Percentiles rank a stretch among this genome's conserved stretches.
These are phyloP conservation scores for Temnothorax curvispinosus DNA, from an alignment of 1,140 invertebrate genomes.

Conservation along the genomic window DNA sequence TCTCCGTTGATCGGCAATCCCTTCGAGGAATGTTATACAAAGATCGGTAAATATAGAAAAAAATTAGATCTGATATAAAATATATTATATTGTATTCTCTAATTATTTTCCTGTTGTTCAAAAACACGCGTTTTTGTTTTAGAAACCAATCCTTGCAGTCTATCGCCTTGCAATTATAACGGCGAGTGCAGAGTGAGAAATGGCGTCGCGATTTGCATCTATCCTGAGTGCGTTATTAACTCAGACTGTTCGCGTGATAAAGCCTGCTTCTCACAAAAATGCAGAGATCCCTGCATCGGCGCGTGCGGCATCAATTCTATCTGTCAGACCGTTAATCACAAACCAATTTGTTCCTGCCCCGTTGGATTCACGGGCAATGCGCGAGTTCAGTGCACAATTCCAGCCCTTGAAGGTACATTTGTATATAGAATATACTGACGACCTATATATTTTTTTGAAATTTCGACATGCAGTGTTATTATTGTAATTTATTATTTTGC, in stretches of 20 bases:
- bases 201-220: constrained; percentile 90
- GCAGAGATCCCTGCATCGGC: constrained; percentile 92
- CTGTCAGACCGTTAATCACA: constrained; percentile 93
- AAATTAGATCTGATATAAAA: constrained; percentile 32
- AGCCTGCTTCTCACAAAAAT: constrained; percentile 93
- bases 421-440: neutral
- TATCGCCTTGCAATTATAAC: constrained; percentile 92
- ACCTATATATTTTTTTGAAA: constrained; percentile 1
- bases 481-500: neutral
- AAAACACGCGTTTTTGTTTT: constrained; percentile 45
- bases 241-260: constrained; percentile 93
- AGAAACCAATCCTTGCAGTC: constrained; percentile 91
- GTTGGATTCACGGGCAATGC: constrained; percentile 92
- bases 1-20: constrained; percentile 91
- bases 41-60: constrained; percentile 79
- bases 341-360: constrained; percentile 93
- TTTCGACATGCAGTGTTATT: neutral
- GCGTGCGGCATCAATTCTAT: constrained; percentile 94
- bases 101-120: neutral
- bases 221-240: constrained; percentile 95
- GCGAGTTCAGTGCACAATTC: constrained; percentile 89
- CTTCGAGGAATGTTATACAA: constrained; percentile 89
- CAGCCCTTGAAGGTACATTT: constrained; percentile 74
- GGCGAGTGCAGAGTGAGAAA: constrained; percentile 92
- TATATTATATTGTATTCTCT: neutral